A percentile compares a stretch with the other conserved stretches of the same genome.
Evolutionary conservation across 2,113 vertebrate species (phyloP).

Genomic region (Oenanthe oenanthe): DNA sequence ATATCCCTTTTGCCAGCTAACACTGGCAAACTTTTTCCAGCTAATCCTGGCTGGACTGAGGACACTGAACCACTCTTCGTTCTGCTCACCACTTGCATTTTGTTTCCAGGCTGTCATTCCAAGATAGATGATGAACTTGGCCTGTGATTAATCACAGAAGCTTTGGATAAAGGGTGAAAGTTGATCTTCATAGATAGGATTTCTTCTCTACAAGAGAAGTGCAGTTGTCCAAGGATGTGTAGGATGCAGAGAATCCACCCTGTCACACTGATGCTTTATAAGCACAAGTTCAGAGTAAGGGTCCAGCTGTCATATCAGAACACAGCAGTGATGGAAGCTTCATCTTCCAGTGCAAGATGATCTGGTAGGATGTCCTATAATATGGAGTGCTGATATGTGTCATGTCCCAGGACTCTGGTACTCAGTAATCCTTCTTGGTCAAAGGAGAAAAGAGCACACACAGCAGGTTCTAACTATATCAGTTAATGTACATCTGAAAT

Average conservation of each 20-base stretch:
- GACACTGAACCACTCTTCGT: fast-evolving
- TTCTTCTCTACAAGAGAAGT: neutral
- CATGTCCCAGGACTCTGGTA: neutral
- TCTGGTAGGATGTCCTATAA: neutral
- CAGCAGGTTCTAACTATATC: fast-evolving
- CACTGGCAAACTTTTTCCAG: neutral
- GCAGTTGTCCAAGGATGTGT: neutral
- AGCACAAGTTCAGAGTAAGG: neutral
- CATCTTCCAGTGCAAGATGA: neutral
- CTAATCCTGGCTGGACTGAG: neutral
- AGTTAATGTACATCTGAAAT: neutral
- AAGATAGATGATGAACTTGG: neutral
- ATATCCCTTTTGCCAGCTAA: neutral
- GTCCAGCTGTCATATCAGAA: neutral
- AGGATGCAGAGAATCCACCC: neutral
- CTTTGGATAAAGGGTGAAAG: neutral
- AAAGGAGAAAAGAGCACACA: neutral
- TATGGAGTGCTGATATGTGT: neutral
- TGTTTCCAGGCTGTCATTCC: neutral
- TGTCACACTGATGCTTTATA: neutral
- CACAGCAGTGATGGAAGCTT: neutral
- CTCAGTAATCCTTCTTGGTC: neutral
- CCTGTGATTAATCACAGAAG: neutral
- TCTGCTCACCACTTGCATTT: neutral
- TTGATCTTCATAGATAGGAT: neutral